Evolutionary conservation across 1,140 invertebrate species (phyloP), one percentile per base, ranked within the genome.

Genomic region (Macrocentrus cingulum): DNA sequence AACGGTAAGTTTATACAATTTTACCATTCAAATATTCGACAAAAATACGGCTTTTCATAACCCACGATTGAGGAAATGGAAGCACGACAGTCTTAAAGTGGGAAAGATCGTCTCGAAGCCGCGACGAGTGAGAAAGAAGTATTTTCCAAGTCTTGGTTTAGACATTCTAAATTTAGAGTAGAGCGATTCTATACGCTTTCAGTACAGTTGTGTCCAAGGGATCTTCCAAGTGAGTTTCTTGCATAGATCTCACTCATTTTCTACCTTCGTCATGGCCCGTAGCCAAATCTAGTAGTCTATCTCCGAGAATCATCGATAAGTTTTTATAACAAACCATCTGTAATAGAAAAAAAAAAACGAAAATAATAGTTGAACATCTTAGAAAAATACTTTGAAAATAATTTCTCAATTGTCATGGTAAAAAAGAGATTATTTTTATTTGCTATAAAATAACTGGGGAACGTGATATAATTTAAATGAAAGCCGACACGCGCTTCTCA

Each of bases 91-190:
- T 25, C 2, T 37, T 48, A 16, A 34, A 13, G 56, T 45, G 34
- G 63, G 22, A 65, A 59, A 48, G 57, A 54, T 44, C 48, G 46
- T 53, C 53, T 58, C 45, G 18, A 56, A 55, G 52, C 61, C 51
- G n/a, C n/a, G n/a, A n/a, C n/a, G 54, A 52, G 36, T 49, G 42
- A 61, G 66, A 65, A 63, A 74, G 73, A 77, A 71, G 68, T 70
- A 77, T 74, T 80, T 78, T 77, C 74, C 70, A 75, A 75, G 71
- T 76, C 75, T 76, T 73, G 70, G 75, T 80, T 79, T 78, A 77
- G 77, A 74, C 65, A 63, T 51, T 72, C 75, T 80, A 80, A 76
- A 73, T 76, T 74, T 80, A 80, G 68, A 65, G 49, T 39, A 65
- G 73, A 68, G 69, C 66, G 36, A 52, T 46, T 45, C 60, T 69